Conservation (phyloP, 2,888 invertebrate genomes). For the Acronicta alni region DNA sequence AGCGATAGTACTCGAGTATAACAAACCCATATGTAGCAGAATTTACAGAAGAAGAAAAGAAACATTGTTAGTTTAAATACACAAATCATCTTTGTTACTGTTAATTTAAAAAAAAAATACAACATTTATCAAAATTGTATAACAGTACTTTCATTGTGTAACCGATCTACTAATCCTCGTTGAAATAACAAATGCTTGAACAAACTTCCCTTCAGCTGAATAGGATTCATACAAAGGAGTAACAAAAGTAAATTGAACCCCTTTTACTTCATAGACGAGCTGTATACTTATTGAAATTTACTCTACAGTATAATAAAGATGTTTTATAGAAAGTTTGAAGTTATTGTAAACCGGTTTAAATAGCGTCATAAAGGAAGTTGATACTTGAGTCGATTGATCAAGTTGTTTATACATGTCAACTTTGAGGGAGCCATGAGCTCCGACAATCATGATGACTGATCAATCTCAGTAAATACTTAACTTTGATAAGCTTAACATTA, state of each 20-base stretch:
- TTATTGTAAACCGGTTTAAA: slow-evolving; percentile 44
- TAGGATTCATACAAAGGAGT: slow-evolving; percentile 34
- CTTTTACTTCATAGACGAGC: slow-evolving; percentile 24
- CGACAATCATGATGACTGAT: too few species aligned
- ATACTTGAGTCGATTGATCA: slow-evolving; percentile 45
- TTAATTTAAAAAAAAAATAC: background rate
- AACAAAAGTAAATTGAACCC: slow-evolving; percentile 41
- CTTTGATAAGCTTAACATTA: too few species aligned
- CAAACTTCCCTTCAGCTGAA: slow-evolving; percentile 38
- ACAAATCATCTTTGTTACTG: too few species aligned
- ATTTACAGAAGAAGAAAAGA: too few species aligned
- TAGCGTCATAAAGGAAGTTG: slow-evolving; percentile 40
- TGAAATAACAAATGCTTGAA: slow-evolving; percentile 45
- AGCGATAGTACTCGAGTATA: too few species aligned
- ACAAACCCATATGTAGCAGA: too few species aligned
- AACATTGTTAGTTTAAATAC: too few species aligned
- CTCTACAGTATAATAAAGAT: slow-evolving; percentile 42
- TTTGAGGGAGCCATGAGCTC: too few species aligned
- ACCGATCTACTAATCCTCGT: slow-evolving; percentile 51
- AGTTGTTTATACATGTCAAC: slow-evolving; percentile 23
- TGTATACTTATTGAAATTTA: slow-evolving; percentile 44
- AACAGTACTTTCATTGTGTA: slow-evolving; percentile 39
- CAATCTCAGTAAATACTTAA: too few species aligned
- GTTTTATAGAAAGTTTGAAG: slow-evolving; percentile 42
- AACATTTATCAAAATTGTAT: slow-evolving; percentile 21